Evolutionary conservation across 2,797 vertebrate species (phyloP), one percentile per base, ranked within the genome.

Genomic region (Otolemur crassicaudatus): DNA sequence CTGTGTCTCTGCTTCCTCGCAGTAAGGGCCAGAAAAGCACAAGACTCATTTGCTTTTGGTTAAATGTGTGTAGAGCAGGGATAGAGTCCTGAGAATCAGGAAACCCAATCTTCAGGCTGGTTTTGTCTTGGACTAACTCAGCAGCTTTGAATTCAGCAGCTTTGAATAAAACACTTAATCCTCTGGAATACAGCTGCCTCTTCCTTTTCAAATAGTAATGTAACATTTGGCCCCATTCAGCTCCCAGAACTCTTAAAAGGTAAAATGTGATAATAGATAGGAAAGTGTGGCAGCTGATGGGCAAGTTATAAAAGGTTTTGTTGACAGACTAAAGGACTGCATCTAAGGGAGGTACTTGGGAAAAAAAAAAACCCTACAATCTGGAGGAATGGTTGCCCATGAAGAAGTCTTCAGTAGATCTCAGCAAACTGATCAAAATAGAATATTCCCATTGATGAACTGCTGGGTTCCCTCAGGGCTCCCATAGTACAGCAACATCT

Each of bases 351-450:
- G 31, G 9, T 72, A 5, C 19, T 80, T 56, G 4, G 58, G 40
- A 69, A 56, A 43, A 29, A 16, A 23, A 12, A 76, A 22, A 93
- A 77, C 63, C 80, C 61, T 87, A 63, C 69, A 93, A 70, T 89
- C 43, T 87, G 94, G 90, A 79, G 90, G 65, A 49, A 19, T 60
- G 61, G 92, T 97, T 98, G 19, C 94, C 84, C 84, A 83, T 94
- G 92, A 89, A 40, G 94, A 91, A 84, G 92, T 96, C 95, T 95
- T 72, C 92, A 93, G 94, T 90, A 97, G 94, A 81, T 61, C 88
- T 95, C 93, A 95, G 97, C 96, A 97, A 98, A 97, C 49, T 94
- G 96, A 98, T 97, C 69, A 93, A 97, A 97, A 97, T 53, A 93
- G 96, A 98, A 97, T 96, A 97, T 98, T 97, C 97, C 96, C 93